Evolutionary conservation across 1,140 invertebrate species (phyloP).

Genomic region (Calephelis nemesis): DNA sequence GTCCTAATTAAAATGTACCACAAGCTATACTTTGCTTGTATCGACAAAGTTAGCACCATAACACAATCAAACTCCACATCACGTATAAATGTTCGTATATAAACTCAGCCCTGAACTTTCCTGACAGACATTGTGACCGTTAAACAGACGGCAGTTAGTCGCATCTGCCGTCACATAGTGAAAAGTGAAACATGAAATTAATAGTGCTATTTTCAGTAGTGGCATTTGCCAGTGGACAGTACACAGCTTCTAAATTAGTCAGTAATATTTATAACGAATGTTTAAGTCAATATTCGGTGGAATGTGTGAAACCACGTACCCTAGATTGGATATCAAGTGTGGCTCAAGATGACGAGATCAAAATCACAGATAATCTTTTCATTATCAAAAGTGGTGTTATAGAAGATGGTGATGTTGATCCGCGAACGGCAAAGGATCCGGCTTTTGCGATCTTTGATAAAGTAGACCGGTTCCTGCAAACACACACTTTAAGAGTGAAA

Average conservation of each 20-base stretch:
- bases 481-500: conserved; percentile 82
- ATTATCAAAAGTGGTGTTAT: conserved; percentile 81
- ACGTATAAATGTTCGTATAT: conserved; percentile 80
- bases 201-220: conserved; percentile 62
- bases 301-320: conserved; percentile 88
- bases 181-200: conserved; percentile 68
- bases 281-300: conserved; percentile 81
- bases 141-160: conserved; percentile 65
- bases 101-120: conserved; percentile 72
- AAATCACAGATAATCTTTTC: conserved; percentile 85
- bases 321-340: conserved; percentile 85
- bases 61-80: conserved; percentile 59
- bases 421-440: conserved; percentile 64
- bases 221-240: conserved; percentile 56
- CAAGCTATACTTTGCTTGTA: conserved; percentile 40
- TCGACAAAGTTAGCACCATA: conserved; percentile 50
- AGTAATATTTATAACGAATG: conserved; percentile 83
- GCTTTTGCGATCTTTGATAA: conserved; percentile 80
- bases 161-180: conserved; percentile 58
- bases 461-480: conserved; percentile 83
- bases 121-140: conserved; percentile 72
- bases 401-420: conserved; percentile 65
- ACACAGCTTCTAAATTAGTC: conserved; percentile 80
- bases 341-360: conserved; percentile 83
- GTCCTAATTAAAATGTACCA: conserved; percentile 61